Evolutionary conservation across 2,888 invertebrate genomes (phyloP).

Genomic region (Caenorhabditis zanzibari): DNA sequence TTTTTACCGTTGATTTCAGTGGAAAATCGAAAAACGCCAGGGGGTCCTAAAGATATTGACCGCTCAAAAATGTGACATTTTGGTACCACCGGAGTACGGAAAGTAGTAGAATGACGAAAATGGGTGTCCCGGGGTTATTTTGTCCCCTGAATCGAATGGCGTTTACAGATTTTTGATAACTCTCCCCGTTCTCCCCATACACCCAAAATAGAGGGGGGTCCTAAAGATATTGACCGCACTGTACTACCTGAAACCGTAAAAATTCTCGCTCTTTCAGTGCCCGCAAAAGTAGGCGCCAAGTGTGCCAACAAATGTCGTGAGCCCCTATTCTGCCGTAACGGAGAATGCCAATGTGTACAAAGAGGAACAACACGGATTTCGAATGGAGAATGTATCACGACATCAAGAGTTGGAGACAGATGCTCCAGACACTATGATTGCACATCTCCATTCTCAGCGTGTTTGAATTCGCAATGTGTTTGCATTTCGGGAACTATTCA

Average conservation of each 20-base stretch:
- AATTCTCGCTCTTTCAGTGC: constrained; percentile 72
- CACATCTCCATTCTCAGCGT: constrained; percentile 83
- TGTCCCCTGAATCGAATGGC: too few relatives aligned
- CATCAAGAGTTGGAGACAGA: constrained; percentile 81
- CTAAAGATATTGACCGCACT: background rate
- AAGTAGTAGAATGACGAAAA: too few relatives aligned
- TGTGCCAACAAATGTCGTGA: constrained; percentile 81
- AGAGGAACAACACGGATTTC: constrained; percentile 80
- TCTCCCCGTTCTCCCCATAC: too few relatives aligned
- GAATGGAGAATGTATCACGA: constrained; percentile 83
- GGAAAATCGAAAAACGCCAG: too few relatives aligned
- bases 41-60: too few relatives aligned
- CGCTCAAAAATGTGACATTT: too few relatives aligned
- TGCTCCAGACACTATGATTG: constrained; percentile 83
- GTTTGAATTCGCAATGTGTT: constrained; percentile 82
- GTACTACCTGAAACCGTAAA: too few relatives aligned
- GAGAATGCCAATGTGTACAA: constrained; percentile 82
- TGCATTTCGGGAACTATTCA: constrained; percentile 82
- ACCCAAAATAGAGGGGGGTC: too few relatives aligned
- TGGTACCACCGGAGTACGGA: too few relatives aligned
- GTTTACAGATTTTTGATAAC: too few relatives aligned
- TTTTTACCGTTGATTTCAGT: too few relatives aligned
- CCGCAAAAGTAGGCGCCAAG: constrained; percentile 80
- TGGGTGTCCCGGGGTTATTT: too few relatives aligned
- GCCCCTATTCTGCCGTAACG: constrained; percentile 82